Evolutionary conservation across 2,888 invertebrate genomes (phyloP).

Genomic region (Elaeidobius kamerunicus): DNA sequence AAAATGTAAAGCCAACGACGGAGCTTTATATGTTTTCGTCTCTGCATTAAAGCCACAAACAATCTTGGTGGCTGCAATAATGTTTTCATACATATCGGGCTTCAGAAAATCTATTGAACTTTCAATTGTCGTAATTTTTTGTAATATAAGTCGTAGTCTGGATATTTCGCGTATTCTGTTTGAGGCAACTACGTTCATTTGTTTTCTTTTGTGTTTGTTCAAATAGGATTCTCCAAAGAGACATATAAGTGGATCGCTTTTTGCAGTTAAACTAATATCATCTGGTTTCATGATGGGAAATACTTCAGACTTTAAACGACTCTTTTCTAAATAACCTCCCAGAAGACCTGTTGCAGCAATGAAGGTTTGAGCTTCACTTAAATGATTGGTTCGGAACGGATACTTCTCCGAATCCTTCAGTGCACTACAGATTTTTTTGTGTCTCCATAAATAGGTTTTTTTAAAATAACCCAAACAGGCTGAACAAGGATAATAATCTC

Average conservation of each 20-base stretch:
- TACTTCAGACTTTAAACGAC: not conserved
- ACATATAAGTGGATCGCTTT: not conserved
- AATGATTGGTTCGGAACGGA: not conserved
- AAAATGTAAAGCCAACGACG: constrained; percentile 15
- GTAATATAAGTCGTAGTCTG: not conserved
- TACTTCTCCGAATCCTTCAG: not conserved
- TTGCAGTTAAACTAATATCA: not conserved
- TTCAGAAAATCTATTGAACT: constrained; percentile 16
- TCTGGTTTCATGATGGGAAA: not conserved
- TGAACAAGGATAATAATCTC: not conserved
- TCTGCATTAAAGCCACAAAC: not conserved
- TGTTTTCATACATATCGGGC: constrained; percentile 22
- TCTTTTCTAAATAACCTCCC: not conserved
- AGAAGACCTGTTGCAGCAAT: constrained; percentile 18
- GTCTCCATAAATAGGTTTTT: not conserved
- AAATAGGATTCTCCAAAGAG: not conserved
- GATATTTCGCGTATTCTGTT: not conserved
- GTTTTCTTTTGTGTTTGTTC: not conserved
- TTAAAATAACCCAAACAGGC: not conserved
- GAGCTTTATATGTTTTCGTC: not conserved
- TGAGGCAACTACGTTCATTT: not conserved
- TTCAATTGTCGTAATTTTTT: constrained; percentile 8
- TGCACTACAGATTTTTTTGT: not conserved
- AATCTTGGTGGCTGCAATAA: constrained; percentile 17
- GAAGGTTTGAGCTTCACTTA: not conserved